Evolutionary conservation across 2,113 vertebrate species (phyloP), one percentile per base, ranked within the genome.

Genomic region (Ardeotis arabs): DNA sequence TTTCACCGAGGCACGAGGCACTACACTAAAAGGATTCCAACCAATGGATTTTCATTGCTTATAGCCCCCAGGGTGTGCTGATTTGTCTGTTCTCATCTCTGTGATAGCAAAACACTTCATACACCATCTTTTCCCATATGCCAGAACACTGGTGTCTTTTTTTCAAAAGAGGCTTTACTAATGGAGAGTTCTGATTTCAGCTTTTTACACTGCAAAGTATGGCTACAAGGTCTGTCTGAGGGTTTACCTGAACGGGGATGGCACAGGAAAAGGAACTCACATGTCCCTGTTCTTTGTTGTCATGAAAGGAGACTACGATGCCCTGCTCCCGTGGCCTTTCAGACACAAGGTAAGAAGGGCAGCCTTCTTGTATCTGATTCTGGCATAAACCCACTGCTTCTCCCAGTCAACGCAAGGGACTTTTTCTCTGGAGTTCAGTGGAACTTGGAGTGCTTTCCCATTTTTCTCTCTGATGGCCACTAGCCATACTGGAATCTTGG

Each of bases 251-350:
- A 98, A 99, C 0, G 99, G 99, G 8, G 99, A 99, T 3, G 99
- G 99, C 22, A 92, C 96, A 0, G 98, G 98, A 22, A 98, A 97
- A 44, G 99, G 98, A 21, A 98, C 98, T 6, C 98, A 99, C 66
- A 53, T 99, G 94, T 99, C 99, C 4, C 97, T 99, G 44, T 99
- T 99, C 96, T 98, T 99, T 5, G 98, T 99, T 16, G 97, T 99
- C 67, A 99, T 99, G 98, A 98, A 94, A 76, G 99, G 99, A 41
- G 98, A 98, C 22, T 98, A 99, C 1, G 99, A 99, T 2, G 97
- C 98, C 10, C 79, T 99, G 87, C 98, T 99, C 17, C 96, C 97
- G 0, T 99, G 98, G 99, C 99, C 99, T 3, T 99, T 99, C 94
- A 97, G 97, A 55, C 98, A 99, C 93, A 99, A 99, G 99, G 99